Evolutionary conservation across 1,140 invertebrate genomes (phyloP).

Genomic region (Sipha flava): DNA sequence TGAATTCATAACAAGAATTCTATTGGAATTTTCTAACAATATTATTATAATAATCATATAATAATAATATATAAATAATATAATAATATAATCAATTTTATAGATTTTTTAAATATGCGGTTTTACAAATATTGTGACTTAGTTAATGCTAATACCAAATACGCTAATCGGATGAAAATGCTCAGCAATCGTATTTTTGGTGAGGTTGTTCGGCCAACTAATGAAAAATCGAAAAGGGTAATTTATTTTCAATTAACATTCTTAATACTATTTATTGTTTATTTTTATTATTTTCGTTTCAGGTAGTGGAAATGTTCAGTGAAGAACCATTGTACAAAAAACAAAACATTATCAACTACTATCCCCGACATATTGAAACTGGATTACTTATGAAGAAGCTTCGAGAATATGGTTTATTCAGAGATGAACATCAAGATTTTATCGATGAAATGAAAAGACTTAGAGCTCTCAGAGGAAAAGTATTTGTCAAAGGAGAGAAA

Average conservation of each 20-base stretch:
- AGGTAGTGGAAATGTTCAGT: conserved; percentile 72
- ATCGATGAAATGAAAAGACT: conserved; percentile 78
- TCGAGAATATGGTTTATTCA: conserved; percentile 66
- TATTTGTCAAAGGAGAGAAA: conserved; percentile 30
- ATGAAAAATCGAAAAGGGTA: conserved; percentile 58
- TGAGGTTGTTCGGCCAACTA: conserved; percentile 69
- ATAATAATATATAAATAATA: no score
- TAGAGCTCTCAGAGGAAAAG: conserved; percentile 67
- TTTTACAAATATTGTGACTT: conserved; percentile 53
- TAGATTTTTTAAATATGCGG: conserved; percentile 1
- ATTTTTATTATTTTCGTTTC: conserved; percentile 28
- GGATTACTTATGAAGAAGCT: conserved; percentile 60
- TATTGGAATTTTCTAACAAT: no score
- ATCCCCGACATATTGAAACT: conserved; percentile 73
- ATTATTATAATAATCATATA: no score
- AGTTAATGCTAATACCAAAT: conserved; percentile 60
- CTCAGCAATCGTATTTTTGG: conserved; percentile 83
- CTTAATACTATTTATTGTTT: background rate
- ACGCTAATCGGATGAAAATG: conserved; percentile 74
- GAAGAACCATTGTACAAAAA: conserved; percentile 65
- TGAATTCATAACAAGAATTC: no score
- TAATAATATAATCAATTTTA: no score
- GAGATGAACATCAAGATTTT: conserved; percentile 88
- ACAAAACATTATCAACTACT: conserved; percentile 69
- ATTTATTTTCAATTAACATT: background rate